Evolutionary conservation across 2,888 invertebrate genomes (phyloP).

Genomic region (Aleiodes alternator): DNA sequence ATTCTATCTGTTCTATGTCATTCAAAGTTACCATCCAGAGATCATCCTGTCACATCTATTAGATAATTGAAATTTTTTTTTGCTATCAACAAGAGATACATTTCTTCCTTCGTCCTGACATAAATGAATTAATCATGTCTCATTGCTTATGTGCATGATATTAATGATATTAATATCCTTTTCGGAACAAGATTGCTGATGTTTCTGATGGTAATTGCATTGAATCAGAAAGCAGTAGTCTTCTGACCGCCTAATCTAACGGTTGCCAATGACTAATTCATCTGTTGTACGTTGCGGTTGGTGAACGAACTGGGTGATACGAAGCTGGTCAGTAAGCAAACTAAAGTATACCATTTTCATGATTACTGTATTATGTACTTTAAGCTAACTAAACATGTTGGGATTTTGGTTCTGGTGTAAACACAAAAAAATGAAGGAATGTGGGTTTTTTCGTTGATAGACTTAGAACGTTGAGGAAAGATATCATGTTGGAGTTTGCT

Average conservation of each 20-base stretch:
- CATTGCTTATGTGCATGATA: too few relatives aligned
- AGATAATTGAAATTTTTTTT: slow-evolving; percentile 2
- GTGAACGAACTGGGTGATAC: slow-evolving; percentile 59
- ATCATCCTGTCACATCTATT: slow-evolving; percentile 3
- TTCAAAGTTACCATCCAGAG: background rate
- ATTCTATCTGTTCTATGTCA: slow-evolving; percentile 8
- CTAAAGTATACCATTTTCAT: slow-evolving; percentile 56
- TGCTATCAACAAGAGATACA: background rate
- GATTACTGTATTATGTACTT: slow-evolving; percentile 43
- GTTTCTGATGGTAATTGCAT: too few relatives aligned
- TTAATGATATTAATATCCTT: too few relatives aligned
- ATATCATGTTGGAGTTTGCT: background rate
- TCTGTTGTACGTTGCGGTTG: slow-evolving; percentile 55
- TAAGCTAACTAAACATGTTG: slow-evolving; percentile 8
- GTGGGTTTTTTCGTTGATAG: background rate
- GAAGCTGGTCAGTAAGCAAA: slow-evolving; percentile 62
- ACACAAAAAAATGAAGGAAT: background rate
- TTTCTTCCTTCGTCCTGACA: background rate
- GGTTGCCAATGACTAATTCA: slow-evolving; percentile 30
- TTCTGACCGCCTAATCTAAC: slow-evolving; percentile 6
- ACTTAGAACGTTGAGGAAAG: background rate
- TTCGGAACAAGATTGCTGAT: too few relatives aligned
- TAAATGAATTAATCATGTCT: background rate
- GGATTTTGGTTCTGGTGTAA: slow-evolving; percentile 25
- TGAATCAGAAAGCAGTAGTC: too few relatives aligned